Conservation (phyloP, 1,140 invertebrate species). For the Teleogryllus occipitalis region DNA sequence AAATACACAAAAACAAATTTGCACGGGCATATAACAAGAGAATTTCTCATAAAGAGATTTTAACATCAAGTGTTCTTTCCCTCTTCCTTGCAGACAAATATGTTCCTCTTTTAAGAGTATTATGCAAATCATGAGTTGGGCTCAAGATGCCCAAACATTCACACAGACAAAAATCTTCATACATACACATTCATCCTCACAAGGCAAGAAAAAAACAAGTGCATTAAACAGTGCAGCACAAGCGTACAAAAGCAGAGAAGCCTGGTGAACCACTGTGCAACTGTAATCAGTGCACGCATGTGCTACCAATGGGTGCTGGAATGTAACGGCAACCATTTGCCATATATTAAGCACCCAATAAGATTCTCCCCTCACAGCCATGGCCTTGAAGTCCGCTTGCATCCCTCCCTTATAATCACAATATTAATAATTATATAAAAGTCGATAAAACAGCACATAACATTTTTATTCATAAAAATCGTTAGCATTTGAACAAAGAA, state of each 20-base stretch:
- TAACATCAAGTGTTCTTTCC: not conserved
- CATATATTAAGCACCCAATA: too few relatives aligned
- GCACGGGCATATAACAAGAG: not conserved
- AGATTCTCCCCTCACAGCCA: not conserved
- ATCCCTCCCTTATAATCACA: not conserved
- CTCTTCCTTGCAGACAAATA: not conserved
- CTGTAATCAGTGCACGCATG: not conserved
- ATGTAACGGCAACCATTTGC: too few relatives aligned
- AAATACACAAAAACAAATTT: not conserved
- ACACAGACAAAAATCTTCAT: not conserved
- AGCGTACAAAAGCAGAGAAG: not conserved
- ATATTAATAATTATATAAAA: conserved; percentile 2
- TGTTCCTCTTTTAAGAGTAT: not conserved
- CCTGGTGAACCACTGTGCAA: not conserved
- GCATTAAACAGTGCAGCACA: not conserved
- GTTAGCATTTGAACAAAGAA: not conserved
- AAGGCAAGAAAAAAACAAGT: not conserved
- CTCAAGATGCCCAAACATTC: not conserved
- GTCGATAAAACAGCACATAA: not conserved
- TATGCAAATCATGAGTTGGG: not conserved
- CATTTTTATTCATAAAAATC: not conserved
- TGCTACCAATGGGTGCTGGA: not conserved
- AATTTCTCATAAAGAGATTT: not conserved
- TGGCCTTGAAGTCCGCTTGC: not conserved
- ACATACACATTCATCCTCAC: not conserved